Base-by-base conservation (phyloP, 2,888 invertebrate genomes). In the Conchocele bisecta region DNA sequence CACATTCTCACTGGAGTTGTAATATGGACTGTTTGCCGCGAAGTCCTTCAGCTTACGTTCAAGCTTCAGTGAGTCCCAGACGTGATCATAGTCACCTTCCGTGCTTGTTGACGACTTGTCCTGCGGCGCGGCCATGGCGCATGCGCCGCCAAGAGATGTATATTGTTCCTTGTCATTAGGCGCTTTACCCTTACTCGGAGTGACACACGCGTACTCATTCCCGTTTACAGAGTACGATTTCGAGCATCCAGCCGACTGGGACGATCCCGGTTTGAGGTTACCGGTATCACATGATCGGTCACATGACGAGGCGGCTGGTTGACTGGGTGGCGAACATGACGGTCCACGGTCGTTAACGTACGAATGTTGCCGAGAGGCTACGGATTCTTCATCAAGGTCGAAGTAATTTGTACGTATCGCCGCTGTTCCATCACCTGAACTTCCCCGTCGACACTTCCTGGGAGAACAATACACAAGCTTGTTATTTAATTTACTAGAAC, bases 31-130 rank as follows among this genome's bases (percentile, higher is more conserved):
- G 13, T 33, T 22, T 9, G n/a, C 6, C 13, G 17, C 51, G 35
- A 20, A 17, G 9, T 22, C 9, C 3, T 39, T 48, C 11, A 65
- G 48, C 11, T 64, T 61, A 35, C 74, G 70, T 39, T 48, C 63
- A 22, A 74, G 56, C 20, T 68, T 70, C 7, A 74, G 64, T 3
- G 77, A 73, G 41, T 77, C 77, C 73, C 73, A 77, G 15, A 77
- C 77, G n/a, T 63, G 46, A 50, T 74, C 77, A 67, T 77, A 77
- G 22, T 76, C 76, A 31, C 74, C 71, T 20, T 77, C 77, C 6
- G 73, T 65, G 33, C 73, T 70, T 44, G 73, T 67, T 11, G 77
- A 77, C 26, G 59, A 48, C 35, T 67, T 39, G 26, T 58, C 42
- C 7, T 60, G 42, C 13, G 26, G 28, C 9, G 33, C 15, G 15